These are phyloP conservation scores for Nomada lathburiana DNA, from an alignment of 2,888 invertebrate genomes.

Conservation along the genomic window DNA sequence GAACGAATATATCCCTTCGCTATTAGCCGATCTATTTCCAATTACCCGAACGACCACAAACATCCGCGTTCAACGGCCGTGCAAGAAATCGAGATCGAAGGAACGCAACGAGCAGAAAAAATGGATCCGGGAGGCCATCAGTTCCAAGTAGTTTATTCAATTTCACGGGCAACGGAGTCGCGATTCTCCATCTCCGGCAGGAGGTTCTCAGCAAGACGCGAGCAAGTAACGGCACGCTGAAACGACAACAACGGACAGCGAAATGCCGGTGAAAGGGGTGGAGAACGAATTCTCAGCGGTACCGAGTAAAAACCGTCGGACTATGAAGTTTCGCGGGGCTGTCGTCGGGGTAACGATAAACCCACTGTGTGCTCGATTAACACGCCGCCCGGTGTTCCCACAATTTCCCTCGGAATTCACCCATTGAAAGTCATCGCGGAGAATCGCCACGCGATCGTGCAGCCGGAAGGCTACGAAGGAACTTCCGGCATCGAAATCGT, in stretches of 20 bases:
- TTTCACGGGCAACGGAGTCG: slow-evolving; percentile 53
- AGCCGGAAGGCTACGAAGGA: slow-evolving; percentile 56
- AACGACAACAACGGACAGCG: neutral
- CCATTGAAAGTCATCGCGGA: slow-evolving; percentile 62
- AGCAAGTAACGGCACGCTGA: slow-evolving; percentile 5
- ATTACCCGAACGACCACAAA: slow-evolving; percentile 12
- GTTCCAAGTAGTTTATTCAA: slow-evolving; percentile 43
- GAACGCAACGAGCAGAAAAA: neutral
- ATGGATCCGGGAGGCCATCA: slow-evolving; percentile 26
- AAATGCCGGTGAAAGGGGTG: neutral
- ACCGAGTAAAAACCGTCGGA: slow-evolving; percentile 56
- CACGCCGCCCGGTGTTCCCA: slow-evolving; percentile 62
- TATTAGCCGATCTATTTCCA: slow-evolving; percentile 25
- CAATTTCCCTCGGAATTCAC: slow-evolving; percentile 67
- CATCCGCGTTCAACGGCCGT: slow-evolving; percentile 8
- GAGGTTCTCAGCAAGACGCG: neutral
- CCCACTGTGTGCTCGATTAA: slow-evolving; percentile 64
- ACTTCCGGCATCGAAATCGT: slow-evolving; percentile 69
- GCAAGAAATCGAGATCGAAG: neutral
- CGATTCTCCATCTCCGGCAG: slow-evolving; percentile 22
- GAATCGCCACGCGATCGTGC: slow-evolving; percentile 30
- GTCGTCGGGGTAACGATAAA: slow-evolving; percentile 67
- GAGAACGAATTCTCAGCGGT: slow-evolving; percentile 10
- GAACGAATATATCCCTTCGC: slow-evolving; percentile 6
- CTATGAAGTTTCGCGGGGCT: slow-evolving; percentile 68